Conservation (phyloP, 2,888 invertebrate genomes). For the Anodontia alba region DNA sequence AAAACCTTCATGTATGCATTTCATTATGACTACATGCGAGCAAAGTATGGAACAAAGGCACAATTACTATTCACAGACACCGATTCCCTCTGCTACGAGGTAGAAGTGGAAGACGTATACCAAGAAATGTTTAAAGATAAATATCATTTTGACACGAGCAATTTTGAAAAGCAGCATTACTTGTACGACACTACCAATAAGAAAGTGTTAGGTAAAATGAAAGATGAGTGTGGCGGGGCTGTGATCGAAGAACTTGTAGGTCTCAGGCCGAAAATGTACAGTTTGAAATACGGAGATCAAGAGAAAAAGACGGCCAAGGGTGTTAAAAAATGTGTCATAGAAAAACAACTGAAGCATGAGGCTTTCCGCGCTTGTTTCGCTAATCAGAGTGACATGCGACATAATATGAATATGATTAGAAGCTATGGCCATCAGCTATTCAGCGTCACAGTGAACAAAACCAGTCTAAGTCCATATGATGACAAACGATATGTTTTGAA, state of each 20-base stretch:
- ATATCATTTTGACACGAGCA: slow-evolving; percentile 31
- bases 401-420: slow-evolving; percentile 37
- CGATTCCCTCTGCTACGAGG: slow-evolving; percentile 17
- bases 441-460: slow-evolving; percentile 27
- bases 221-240: slow-evolving; percentile 20
- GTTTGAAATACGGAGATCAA: slow-evolving; percentile 15
- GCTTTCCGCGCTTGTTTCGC: slow-evolving; percentile 24
- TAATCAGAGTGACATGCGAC: slow-evolving; percentile 5
- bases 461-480: slow-evolving; percentile 36
- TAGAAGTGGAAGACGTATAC: slow-evolving; percentile 24
- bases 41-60: slow-evolving; percentile 21
- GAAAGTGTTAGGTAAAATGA: no score
- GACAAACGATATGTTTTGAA: slow-evolving; percentile 36
- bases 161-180: slow-evolving; percentile 12
- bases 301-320: slow-evolving; percentile 24
- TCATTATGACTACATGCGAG: slow-evolving; percentile 32
- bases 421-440: slow-evolving; percentile 39
- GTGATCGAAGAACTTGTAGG: slow-evolving; percentile 33
- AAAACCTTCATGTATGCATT: no score
- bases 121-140: slow-evolving; percentile 27
- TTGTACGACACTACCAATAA: slow-evolving; percentile 18
- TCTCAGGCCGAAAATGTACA: slow-evolving; percentile 42
- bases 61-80: slow-evolving; percentile 35
- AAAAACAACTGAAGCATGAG: slow-evolving; percentile 42
- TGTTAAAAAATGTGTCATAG: slow-evolving; percentile 31